Conservation (phyloP, 2,113 vertebrate species). For the Corythaixoides concolor region DNA sequence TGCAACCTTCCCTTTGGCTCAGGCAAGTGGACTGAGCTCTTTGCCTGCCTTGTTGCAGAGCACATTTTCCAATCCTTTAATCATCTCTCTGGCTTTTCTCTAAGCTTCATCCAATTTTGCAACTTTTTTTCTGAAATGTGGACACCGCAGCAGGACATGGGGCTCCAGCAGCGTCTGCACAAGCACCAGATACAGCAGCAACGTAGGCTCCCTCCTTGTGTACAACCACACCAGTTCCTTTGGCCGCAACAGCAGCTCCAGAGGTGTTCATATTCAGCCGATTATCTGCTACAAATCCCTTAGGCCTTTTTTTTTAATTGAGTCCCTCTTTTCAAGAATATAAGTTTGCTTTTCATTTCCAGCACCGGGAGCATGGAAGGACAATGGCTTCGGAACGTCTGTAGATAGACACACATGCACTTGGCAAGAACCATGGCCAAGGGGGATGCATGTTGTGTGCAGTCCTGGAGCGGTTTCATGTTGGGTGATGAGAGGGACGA, state of each 20-base stretch:
- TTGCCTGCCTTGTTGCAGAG: neutral
- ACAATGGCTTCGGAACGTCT: neutral
- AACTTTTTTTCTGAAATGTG: neutral
- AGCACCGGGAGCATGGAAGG: neutral
- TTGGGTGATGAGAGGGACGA: neutral
- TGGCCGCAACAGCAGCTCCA: neutral
- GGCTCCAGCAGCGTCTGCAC: neutral
- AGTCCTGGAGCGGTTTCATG: neutral
- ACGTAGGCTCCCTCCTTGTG: neutral
- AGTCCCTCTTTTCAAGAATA: neutral
- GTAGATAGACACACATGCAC: neutral
- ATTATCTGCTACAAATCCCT: neutral
- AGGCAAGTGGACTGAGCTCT: neutral
- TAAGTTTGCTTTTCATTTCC: neutral
- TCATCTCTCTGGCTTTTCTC: slow-evolving; percentile 22
- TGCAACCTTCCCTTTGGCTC: neutral
- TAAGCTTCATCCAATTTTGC: slow-evolving; percentile 11
- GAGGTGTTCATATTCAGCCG: neutral
- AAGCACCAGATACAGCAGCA: neutral
- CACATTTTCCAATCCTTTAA: neutral
- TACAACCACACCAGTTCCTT: neutral
- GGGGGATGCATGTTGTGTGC: neutral
- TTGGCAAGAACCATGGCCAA: neutral
- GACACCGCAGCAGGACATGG: neutral
- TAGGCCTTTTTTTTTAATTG: neutral